Evolutionary conservation across 2,113 vertebrate species (phyloP), one percentile per base, ranked within the genome.

Genomic region (Pluvialis apricaria): DNA sequence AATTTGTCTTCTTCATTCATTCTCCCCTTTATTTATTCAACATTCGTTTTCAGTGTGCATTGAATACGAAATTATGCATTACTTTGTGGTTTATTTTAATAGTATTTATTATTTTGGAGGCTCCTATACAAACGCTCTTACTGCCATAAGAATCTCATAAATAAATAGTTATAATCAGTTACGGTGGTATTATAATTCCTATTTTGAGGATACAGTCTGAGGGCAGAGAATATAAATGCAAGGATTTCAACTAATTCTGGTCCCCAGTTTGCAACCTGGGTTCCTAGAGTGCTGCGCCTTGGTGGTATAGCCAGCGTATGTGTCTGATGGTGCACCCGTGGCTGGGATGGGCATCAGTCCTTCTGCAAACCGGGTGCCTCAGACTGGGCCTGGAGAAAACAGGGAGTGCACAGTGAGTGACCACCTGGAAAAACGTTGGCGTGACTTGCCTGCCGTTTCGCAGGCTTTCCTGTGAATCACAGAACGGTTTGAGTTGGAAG

Each of bases 1-100:
- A 85, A 82, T 95, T 95, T 91, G 81, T 94, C 61, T 26, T 93
- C 82, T 92, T 94, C 66, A 84, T 96, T 94, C 80, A 71, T 80
- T 94, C 55, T 62, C 12, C 60, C 14, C 14, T 82, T 42, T 80
- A 26, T 80, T 83, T 92, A 62, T 90, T 86, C 86, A 95, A 79
- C 22, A 8, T 66, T 54, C 10, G 6, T 83, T 92, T 90, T 68
- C 6, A 15, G 40, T 44, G 34, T 55, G 72, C 12, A 16, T 45
- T 61, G 61, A 89, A 81, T 84, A 32, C 11, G 1, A 88, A 96
- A 90, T 64, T 71, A 62, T 34, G 6, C 14, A 81, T 92, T 69
- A 69, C 7, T n/a, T 90, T 0, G 0, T 69, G 6, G 22, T 45
- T 86, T 88, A 40, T 88, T 94, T 81, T 65, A 79, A 17, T 76